phyloP scores from a whole-genome alignment of 92 coral and sea anemone genomes.

The Galaxea fascicularis region DNA sequence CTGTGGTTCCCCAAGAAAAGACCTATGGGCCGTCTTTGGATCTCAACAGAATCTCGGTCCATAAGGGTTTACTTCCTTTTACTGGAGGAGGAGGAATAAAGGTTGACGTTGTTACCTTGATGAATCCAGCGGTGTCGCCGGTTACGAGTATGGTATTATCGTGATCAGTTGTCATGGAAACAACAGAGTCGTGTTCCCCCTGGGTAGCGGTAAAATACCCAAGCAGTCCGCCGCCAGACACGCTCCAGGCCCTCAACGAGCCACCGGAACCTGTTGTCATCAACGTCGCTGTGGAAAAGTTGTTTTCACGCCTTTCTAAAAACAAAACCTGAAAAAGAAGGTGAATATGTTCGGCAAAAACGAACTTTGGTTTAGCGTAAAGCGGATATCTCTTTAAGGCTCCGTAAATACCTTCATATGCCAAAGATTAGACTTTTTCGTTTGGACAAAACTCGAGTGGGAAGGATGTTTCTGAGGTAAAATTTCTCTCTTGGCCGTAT shows the following conservation, averaged over 20 bases:
- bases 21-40: too few relatives aligned
- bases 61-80: not conserved
- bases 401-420: too few relatives aligned
- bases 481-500: too few relatives aligned
- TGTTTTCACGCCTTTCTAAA: conserved; percentile 81
- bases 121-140: conserved; percentile 91
- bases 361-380: too few relatives aligned
- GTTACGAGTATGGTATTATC: conserved; percentile 80
- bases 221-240: conserved; percentile 86
- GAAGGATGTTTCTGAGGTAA: too few relatives aligned
- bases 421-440: too few relatives aligned
- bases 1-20: too few relatives aligned
- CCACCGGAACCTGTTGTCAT: conserved; percentile 91
- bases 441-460: too few relatives aligned
- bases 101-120: conserved; percentile 50
- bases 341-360: not conserved
- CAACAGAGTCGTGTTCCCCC: conserved; percentile 75
- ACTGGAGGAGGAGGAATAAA: not conserved
- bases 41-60: too few relatives aligned
- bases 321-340: conserved; percentile 74
- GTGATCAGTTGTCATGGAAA: conserved; percentile 83
- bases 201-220: conserved; percentile 91
- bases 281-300: conserved; percentile 84
- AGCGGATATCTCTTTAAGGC: too few relatives aligned
- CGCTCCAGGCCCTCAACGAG: conserved; percentile 91